A percentile compares a stretch with the other conserved stretches of the same genome.
phyloP scores from a whole-genome alignment of 2,888 invertebrate genomes.

The Microchrysa polita region DNA sequence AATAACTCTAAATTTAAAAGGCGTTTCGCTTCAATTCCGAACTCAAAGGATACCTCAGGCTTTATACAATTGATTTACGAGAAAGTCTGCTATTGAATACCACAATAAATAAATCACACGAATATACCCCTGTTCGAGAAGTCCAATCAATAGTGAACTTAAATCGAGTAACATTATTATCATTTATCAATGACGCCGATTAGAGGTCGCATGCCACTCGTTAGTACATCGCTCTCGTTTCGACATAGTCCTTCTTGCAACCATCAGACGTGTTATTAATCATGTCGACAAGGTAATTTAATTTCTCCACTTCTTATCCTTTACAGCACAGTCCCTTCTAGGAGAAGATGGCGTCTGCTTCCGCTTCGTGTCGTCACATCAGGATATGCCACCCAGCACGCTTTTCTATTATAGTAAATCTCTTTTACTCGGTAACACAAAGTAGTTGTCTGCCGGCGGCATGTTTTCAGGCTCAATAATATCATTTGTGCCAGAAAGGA shows the following conservation, averaged over 20 bases:
- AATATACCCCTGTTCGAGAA: too few species aligned
- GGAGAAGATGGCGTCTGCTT: not conserved
- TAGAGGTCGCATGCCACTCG: conserved; percentile 31
- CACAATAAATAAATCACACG: not conserved
- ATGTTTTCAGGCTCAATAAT: conserved; percentile 4
- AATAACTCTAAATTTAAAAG: too few species aligned
- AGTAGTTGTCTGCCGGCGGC: conserved; percentile 12
- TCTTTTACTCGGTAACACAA: not conserved
- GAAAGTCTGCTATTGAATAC: not conserved
- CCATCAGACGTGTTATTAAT: conserved; percentile 21
- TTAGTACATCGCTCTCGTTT: not conserved
- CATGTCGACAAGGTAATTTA: conserved; percentile 37
- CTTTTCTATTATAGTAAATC: conserved; percentile 20
- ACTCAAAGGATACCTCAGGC: not conserved
- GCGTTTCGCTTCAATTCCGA: not conserved
- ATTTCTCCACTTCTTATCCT: conserved; percentile 8
- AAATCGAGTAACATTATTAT: conserved; percentile 17
- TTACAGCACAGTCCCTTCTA: not conserved
- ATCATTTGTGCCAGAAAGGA: not conserved
- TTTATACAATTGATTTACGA: conserved; percentile 14
- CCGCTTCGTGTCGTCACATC: conserved; percentile 10
- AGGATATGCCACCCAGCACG: not conserved
- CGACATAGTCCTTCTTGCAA: not conserved
- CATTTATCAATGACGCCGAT: conserved; percentile 29
- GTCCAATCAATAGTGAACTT: not conserved